phyloP scores from a whole-genome alignment of 2,888 invertebrate genomes.

The Aelia acuminata region DNA sequence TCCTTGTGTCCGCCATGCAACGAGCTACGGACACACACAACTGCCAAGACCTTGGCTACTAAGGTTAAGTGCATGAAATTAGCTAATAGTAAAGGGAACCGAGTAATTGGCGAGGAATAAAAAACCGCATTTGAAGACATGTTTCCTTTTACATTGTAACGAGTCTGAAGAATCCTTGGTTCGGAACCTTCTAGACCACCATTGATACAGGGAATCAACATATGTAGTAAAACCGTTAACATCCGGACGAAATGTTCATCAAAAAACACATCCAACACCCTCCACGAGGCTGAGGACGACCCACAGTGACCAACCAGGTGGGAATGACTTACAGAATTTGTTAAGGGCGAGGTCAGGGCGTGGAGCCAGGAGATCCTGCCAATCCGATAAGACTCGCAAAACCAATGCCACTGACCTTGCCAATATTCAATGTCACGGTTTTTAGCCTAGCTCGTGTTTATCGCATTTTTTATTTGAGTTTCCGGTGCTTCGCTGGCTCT shows the following conservation, averaged over 20 bases:
- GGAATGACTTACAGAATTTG: neutral
- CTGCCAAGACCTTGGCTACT: neutral
- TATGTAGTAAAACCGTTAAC: too few relatives aligned
- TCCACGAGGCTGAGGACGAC: neutral
- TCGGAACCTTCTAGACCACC: neutral
- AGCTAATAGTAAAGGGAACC: neutral
- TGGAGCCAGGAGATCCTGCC: neutral
- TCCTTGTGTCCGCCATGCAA: conserved; percentile 5
- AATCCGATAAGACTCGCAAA: neutral
- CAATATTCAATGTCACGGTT: conserved; percentile 3
- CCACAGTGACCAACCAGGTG: neutral
- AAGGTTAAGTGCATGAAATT: conserved; percentile 6
- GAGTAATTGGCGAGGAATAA: neutral
- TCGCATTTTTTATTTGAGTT: neutral
- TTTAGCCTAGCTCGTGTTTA: neutral
- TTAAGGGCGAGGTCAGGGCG: neutral
- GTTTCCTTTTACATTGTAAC: neutral
- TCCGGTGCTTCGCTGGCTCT: neutral
- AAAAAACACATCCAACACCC: neutral
- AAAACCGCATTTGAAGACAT: neutral
- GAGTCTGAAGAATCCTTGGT: neutral
- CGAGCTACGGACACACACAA: conserved; percentile 2
- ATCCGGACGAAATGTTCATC: neutral
- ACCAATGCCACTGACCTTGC: neutral
- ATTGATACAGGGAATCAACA: too few relatives aligned